Base-by-base conservation (phyloP, 2,888 invertebrate species). In the Taphrorychus bicolor region DNA sequence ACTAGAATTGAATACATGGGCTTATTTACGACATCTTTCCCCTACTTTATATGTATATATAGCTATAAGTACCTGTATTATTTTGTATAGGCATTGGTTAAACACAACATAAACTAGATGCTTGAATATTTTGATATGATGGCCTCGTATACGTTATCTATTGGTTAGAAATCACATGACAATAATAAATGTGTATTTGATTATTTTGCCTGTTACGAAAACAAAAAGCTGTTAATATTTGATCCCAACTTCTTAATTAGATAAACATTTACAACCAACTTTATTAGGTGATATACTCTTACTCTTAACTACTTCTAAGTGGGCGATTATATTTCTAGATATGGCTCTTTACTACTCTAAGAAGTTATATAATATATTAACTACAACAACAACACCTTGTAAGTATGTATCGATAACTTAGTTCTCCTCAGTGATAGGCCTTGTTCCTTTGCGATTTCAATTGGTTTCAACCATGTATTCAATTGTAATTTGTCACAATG, bases 381-480 rank as follows among this genome's bases (percentile, higher is more conserved):
- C 32, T 11, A 42, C 42, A 57, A 42, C 2, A 17, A 17, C 18
- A 51, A 51, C 18, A 18, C n/a, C 18, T 51, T 17, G 51, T 51
- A 4, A 14, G 11, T 21, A 11, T 7, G 52, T 9, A 19, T 18
- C 9, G 22, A 7, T 19, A 32, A 3, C 32, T 9, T 32, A 9
- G 11, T 21, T 19, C 24, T 17, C 32, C 53, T 18, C 7, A 52
- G 5, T 40, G 24, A 21, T 53, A 53, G 23, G 19, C 24, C 19
- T n/a, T n/a, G 18, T 9, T 59, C 19, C 24, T 21, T 18, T 42
- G 52, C 23, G 9, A 9, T 48, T 18, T 16, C 16, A 48, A 16
- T n/a, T n/a, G n/a, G 9, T 18, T 3, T 48, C 21, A 54, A n/a
- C 53, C 62, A 67, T 58, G 67, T 67, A 61, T 62, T 56, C 53